Percentiles rank a stretch among this genome's conserved stretches.
Evolutionary conservation across 2,797 vertebrate genomes (phyloP).

Genomic region (Tinamus major): DNA sequence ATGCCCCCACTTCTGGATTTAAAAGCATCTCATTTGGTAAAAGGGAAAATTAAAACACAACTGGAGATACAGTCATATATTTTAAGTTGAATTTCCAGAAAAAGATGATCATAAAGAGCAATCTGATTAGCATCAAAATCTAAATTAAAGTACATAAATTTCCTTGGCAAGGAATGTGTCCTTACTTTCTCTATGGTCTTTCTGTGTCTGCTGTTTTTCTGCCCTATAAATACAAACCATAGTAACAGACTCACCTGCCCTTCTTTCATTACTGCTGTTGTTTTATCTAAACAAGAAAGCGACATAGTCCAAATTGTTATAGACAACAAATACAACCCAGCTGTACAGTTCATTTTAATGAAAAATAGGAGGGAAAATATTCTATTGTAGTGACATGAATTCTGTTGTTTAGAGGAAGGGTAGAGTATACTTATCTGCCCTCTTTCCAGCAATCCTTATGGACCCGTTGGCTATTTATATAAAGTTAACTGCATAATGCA

Average conservation of each 20-base stretch:
- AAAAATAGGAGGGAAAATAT: not conserved
- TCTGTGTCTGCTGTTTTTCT: constrained; percentile 29
- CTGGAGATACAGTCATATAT: not conserved
- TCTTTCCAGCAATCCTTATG: not conserved
- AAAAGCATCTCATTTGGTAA: not conserved
- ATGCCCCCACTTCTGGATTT: not conserved
- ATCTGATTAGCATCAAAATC: not conserved
- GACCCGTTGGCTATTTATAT: not conserved
- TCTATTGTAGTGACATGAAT: not conserved
- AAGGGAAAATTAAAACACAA: not conserved
- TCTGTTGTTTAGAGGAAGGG: not conserved
- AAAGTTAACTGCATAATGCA: not conserved
- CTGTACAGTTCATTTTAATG: constrained; percentile 37
- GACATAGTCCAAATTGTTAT: constrained; percentile 31
- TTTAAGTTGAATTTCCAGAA: not conserved
- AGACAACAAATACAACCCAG: constrained; percentile 34
- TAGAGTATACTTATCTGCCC: not conserved
- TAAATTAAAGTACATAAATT: not conserved
- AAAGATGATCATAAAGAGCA: not conserved
- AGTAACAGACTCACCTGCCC: constrained; percentile 71
- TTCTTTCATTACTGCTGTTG: constrained; percentile 64
- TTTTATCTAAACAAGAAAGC: constrained; percentile 73
- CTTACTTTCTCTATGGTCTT: not conserved
- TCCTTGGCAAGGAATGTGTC: not conserved
- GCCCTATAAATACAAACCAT: constrained; percentile 70